Percentiles rank a stretch among this genome's conserved stretches.
Conservation (phyloP, 2,113 vertebrate species). For the Apistogramma diplotaenia region DNA sequence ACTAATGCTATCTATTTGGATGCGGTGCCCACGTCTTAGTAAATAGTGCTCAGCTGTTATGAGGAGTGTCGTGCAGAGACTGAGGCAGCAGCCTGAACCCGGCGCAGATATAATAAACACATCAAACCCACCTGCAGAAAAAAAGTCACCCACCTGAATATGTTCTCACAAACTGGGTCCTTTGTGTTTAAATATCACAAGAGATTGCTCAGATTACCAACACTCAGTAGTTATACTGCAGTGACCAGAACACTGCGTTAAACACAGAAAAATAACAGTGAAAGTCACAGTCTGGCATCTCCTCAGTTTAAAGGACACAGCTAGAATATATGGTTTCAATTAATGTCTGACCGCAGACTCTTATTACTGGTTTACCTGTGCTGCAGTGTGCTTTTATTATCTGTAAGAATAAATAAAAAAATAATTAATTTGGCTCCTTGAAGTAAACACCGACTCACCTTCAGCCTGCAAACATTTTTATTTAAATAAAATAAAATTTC, state of each 20-base stretch:
- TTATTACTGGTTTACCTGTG: neutral
- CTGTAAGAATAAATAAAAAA: neutral
- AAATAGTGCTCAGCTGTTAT: neutral
- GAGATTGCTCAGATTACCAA: neutral
- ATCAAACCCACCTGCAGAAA: conserved; percentile 4
- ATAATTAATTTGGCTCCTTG: fast-evolving
- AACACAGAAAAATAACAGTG: neutral
- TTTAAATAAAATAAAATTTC: neutral
- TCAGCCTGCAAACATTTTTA: neutral
- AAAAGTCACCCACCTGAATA: neutral
- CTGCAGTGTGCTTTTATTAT: neutral
- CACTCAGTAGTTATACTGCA: neutral
- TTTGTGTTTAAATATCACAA: neutral
- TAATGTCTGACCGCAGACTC: neutral
- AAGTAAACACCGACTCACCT: neutral
- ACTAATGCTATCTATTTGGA: conserved; percentile 21
- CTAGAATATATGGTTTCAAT: neutral
- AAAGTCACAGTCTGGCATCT: neutral
- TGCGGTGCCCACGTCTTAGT: conserved; percentile 20
- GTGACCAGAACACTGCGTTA: neutral
- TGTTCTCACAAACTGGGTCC: neutral
- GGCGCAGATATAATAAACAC: neutral
- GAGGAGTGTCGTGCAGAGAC: conserved; percentile 3
- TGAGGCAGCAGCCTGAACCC: neutral
- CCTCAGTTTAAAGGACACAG: neutral